Base-by-base conservation (phyloP, 2,113 vertebrate genomes). In the Nestor notabilis region DNA sequence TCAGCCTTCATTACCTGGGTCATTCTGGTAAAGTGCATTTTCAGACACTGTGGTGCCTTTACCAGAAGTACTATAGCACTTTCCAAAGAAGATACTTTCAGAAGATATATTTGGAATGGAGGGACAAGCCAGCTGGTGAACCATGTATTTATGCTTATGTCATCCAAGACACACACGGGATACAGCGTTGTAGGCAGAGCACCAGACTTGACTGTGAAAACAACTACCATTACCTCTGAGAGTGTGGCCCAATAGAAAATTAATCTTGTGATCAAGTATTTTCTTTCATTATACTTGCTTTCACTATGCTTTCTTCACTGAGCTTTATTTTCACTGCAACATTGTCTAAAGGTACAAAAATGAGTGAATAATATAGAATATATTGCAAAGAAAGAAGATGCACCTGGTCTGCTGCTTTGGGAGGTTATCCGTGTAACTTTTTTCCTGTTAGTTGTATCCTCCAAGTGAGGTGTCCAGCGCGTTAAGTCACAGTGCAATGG, bases 11-110 rank as follows among this genome's bases (percentile, higher is more conserved):
- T 90, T 87, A 84, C 55, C 49, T 63, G 41, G 17, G 39, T 72
- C 43, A 53, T 91, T 76, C 83, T 35, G 35, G 44, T 77, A 71
- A 93, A 94, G 64, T 47, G n/a, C 33, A 77, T 96, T 97, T 95
- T 87, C 60, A 29, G 24, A 55, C 46, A 65, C n/a, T 17, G 21
- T n/a, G 31, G 39, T 70, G 27, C 82, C 65, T 78, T 82, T 92
- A 74, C 14, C 41, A 60, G 84, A 97, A 96, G 37, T 24, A 56
- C n/a, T 19, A 24, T 5, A 95, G 70, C 37, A 81, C 64, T 83
- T 96, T 87, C 18, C 28, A 72, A 81, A 81, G 44, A 60, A 53
- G 44, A 83, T 71, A 23, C 46, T 89, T 91, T 93, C 58, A 58
- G 64, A 85, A 92, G 33, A 39, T 63, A 4, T 14, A 49, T 52